These are phyloP conservation scores for Micromesistius poutassou DNA, from an alignment of 2,797 vertebrate genomes.

Conservation along the genomic window DNA sequence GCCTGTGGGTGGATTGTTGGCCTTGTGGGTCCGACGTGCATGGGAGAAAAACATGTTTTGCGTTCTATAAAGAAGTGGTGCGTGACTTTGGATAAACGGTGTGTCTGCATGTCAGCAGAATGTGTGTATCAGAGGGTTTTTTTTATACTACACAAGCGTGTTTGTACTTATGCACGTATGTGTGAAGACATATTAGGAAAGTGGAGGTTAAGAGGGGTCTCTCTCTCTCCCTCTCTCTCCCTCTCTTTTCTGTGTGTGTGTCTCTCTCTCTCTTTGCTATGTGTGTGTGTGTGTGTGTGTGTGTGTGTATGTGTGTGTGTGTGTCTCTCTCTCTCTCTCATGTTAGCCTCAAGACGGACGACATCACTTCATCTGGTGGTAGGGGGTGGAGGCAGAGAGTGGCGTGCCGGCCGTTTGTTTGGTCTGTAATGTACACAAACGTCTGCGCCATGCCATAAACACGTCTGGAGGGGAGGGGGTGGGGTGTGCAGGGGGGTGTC, in stretches of 20 bases:
- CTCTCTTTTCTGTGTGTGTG: neutral
- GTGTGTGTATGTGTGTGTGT: too few relatives aligned
- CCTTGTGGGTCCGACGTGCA: neutral
- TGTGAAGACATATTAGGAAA: constrained; percentile 12
- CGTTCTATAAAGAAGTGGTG: neutral
- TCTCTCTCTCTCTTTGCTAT: constrained; percentile 11
- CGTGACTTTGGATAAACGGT: too few relatives aligned
- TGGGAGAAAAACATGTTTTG: neutral
- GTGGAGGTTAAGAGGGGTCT: constrained; percentile 46
- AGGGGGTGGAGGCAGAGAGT: neutral
- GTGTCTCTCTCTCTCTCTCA: too few relatives aligned
- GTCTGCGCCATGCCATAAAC: constrained; percentile 47
- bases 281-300: constrained; percentile 30
- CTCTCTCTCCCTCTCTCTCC: constrained; percentile 9
- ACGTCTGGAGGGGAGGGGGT: constrained; percentile 6
- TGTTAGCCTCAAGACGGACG: too few relatives aligned
- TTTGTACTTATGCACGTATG: too few relatives aligned
- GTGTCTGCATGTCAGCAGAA: too few relatives aligned
- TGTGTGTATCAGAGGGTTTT: too few relatives aligned
- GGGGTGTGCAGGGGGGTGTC: neutral
- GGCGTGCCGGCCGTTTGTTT: constrained; percentile 32
- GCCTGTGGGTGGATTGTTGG: constrained; percentile 3
- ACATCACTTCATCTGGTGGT: too few relatives aligned
- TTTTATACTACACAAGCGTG: too few relatives aligned
- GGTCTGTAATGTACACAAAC: constrained; percentile 48